Conservation (phyloP, 1,140 invertebrate genomes). For the Drosophila quadrilineata region DNA sequence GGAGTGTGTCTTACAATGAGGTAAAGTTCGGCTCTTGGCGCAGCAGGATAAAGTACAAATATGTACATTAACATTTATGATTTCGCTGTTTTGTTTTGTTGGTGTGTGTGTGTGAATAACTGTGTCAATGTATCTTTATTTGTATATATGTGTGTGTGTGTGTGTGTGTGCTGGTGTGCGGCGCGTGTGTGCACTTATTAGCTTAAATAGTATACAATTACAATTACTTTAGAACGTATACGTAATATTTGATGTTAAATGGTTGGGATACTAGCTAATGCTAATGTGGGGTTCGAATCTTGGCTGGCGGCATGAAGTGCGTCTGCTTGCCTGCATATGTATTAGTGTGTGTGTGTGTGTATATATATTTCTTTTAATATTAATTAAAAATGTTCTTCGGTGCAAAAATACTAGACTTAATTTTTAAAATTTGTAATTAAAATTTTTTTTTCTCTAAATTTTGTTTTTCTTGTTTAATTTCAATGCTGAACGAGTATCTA, state of each 20-base stretch:
- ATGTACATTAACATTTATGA: conserved; percentile 32
- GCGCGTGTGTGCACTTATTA: conserved; percentile 57
- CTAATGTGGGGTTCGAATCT: not conserved
- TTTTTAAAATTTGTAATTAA: conserved; percentile 31
- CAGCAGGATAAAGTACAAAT: conserved; percentile 63
- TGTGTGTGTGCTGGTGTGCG: not conserved
- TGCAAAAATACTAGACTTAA: conserved; percentile 34
- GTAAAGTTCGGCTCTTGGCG: conserved; percentile 67
- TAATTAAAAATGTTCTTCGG: too few relatives aligned
- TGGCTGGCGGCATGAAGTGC: not conserved
- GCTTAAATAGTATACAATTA: conserved; percentile 56
- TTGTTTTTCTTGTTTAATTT: conserved; percentile 22
- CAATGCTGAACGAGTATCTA: conserved; percentile 57
- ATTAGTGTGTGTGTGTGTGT: conserved; percentile 1
- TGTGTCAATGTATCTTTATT: too few relatives aligned
- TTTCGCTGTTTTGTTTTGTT: conserved; percentile 8
- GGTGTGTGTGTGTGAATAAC: conserved; percentile 2
- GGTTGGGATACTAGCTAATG: not conserved
- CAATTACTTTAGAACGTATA: conserved; percentile 45
- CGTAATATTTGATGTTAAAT: conserved; percentile 25
- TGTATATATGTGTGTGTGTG: not conserved
- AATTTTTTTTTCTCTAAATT: conserved; percentile 1
- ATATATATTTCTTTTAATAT: too few relatives aligned
- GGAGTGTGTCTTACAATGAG: conserved; percentile 73
- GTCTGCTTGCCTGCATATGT: too few relatives aligned